A percentile compares a stretch with the other conserved stretches of the same genome.
Conservation (phyloP, 2,113 vertebrate genomes). For the Podarcis muralis region DNA sequence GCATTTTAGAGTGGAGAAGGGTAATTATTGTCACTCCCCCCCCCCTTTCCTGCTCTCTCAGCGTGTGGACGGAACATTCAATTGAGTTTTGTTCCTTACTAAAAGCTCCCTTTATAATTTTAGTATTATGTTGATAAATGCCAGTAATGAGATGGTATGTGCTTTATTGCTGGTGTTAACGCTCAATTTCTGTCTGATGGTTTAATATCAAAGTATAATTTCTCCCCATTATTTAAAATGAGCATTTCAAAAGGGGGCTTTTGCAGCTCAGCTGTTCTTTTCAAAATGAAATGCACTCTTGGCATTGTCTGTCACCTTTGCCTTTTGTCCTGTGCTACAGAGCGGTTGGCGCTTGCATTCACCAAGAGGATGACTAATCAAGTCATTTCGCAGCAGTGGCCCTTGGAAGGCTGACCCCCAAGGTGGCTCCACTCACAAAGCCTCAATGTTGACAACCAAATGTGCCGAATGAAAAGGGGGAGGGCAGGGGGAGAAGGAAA, state of each 20-base stretch:
- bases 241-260: neutral
- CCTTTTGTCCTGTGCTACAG: slow-evolving; percentile 33
- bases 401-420: slow-evolving; percentile 16
- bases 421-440: slow-evolving; percentile 33
- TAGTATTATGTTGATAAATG: slow-evolving; percentile 40
- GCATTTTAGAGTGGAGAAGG: slow-evolving; percentile 34
- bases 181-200: slow-evolving; percentile 35
- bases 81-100: slow-evolving; percentile 33
- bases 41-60: slow-evolving; percentile 18
- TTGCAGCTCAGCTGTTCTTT: slow-evolving; percentile 7
- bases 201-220: slow-evolving; percentile 41
- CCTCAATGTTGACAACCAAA: slow-evolving; percentile 15
- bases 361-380: slow-evolving; percentile 35
- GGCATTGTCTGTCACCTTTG: slow-evolving; percentile 16
- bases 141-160: slow-evolving; percentile 38
- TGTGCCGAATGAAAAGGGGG: neutral
- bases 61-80: slow-evolving; percentile 24
- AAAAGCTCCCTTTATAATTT: slow-evolving; percentile 38
- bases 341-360: slow-evolving; percentile 28
- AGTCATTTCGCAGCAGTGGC: slow-evolving; percentile 26
- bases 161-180: slow-evolving; percentile 26
- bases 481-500: neutral
- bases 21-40: slow-evolving; percentile 49
- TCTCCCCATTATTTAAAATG: slow-evolving; percentile 22
- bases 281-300: slow-evolving; percentile 24